phyloP scores from a whole-genome alignment of 35 echinoderm and acorn worm species.

The Apostichopus japonicus region DNA sequence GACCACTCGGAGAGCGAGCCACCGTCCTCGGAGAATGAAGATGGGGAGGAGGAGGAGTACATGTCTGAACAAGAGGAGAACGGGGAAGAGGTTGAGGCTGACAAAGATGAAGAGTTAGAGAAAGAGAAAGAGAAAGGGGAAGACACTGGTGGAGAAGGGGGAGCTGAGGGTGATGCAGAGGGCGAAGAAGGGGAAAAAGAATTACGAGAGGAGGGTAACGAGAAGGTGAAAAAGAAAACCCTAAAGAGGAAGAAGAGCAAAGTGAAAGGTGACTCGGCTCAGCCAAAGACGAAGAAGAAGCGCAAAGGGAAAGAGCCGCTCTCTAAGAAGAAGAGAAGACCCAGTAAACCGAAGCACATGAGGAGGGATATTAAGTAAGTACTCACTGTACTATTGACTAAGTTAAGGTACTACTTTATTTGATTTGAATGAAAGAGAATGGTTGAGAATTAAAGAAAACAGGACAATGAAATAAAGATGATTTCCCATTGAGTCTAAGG shows the following conservation, averaged over 20 bases:
- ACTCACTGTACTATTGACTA: neutral
- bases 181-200: conserved; percentile 21
- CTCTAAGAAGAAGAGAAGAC: conserved; percentile 58
- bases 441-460: too few relatives aligned
- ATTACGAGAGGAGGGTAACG: conserved; percentile 1
- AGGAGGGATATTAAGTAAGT: conserved; percentile 56
- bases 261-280: conserved; percentile 26
- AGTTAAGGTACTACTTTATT: too few relatives aligned
- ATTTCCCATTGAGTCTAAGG: too few relatives aligned
- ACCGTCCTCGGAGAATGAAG: conserved; percentile 9
- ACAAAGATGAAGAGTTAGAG: neutral
- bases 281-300: conserved; percentile 63
- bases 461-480: too few relatives aligned
- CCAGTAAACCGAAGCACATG: conserved; percentile 49
- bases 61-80: conserved; percentile 8
- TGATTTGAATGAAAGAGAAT: too few relatives aligned
- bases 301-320: conserved; percentile 30
- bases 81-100: conserved; percentile 24
- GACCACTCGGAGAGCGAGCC: conserved; percentile 21
- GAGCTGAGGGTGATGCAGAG: neutral
- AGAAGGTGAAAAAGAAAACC: conserved; percentile 26
- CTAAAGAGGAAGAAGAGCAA: conserved; percentile 56
- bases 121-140: conserved; percentile 1
- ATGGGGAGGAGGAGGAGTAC: neutral
- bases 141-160: conserved; percentile 26